A percentile compares a stretch with the other conserved stretches of the same genome.
Evolutionary conservation across 30 jellyfish, hydroid and myxozoan species (phyloP).

Genomic region (Cassiopea xamachana): DNA sequence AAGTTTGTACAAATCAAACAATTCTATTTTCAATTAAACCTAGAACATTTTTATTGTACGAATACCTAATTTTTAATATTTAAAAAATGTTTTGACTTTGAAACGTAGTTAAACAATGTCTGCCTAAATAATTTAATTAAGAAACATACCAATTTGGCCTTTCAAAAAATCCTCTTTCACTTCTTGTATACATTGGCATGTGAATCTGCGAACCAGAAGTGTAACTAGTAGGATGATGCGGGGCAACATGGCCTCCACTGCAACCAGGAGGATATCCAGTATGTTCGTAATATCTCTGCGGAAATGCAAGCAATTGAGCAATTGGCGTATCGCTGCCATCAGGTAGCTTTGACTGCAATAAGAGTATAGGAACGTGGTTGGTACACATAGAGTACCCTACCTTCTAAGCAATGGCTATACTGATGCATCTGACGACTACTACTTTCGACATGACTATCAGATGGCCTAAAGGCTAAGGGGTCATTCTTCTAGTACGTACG

Average conservation of each 20-base stretch:
- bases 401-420: not conserved
- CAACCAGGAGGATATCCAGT: constrained; percentile 87
- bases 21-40: too few species aligned
- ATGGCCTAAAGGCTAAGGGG: too few species aligned
- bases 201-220: constrained; percentile 87
- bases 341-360: constrained; percentile 73
- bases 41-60: too few species aligned
- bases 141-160: constrained; percentile 80
- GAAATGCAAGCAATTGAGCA: constrained; percentile 80
- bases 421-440: too few species aligned
- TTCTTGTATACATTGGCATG: constrained; percentile 89
- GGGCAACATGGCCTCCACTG: constrained; percentile 72
- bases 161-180: constrained; percentile 87
- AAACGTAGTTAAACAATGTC: too few species aligned
- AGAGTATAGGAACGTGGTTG: constrained; percentile 45
- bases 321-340: constrained; percentile 77
- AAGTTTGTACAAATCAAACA: too few species aligned
- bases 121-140: too few species aligned
- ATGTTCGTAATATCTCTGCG: constrained; percentile 93
- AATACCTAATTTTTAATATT: too few species aligned
- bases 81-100: too few species aligned
- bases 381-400: constrained; percentile 30
- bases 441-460: too few species aligned
- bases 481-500: too few species aligned
- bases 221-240: constrained; percentile 83